Conservation (phyloP, 2,888 invertebrate genomes). For the Dasypogon diadema region DNA sequence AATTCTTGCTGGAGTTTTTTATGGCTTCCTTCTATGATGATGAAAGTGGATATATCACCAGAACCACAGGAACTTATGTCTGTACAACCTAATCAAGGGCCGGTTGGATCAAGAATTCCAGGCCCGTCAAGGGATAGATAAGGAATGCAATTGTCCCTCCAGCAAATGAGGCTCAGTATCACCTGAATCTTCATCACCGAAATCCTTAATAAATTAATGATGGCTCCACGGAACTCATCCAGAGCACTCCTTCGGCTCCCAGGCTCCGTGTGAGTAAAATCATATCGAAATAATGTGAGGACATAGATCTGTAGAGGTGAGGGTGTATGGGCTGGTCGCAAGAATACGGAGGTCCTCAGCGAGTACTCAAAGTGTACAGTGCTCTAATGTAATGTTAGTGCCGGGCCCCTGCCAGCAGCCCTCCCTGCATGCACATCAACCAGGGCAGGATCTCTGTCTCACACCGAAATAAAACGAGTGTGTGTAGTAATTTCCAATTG, state of each 20-base stretch:
- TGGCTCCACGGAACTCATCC: constrained; percentile 53
- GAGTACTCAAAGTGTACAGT: constrained; percentile 53
- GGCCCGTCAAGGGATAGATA: constrained; percentile 40
- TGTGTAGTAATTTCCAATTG: constrained; percentile 65
- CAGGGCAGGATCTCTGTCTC: constrained; percentile 25
- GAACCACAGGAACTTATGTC: not conserved
- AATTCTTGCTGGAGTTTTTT: not conserved
- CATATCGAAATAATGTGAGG: constrained; percentile 55
- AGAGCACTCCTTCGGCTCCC: not conserved
- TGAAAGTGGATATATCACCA: not conserved
- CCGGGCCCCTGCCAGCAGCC: not conserved
- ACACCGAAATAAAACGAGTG: constrained; percentile 55
- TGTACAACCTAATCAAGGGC: constrained; percentile 20
- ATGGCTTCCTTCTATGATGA: not conserved
- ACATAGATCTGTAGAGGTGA: constrained; percentile 49
- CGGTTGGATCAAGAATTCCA: constrained; percentile 20
- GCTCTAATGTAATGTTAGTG: constrained; percentile 54
- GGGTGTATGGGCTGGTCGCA: constrained; percentile 34
- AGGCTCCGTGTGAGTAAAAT: constrained; percentile 48
- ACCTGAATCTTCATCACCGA: constrained; percentile 55
- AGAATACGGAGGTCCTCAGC: constrained; percentile 51
- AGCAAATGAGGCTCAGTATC: constrained; percentile 33
- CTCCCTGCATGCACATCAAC: constrained; percentile 45
- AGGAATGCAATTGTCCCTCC: constrained; percentile 48
- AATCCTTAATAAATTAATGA: constrained; percentile 57